Base-by-base conservation (phyloP, 2,797 vertebrate genomes). In the Vespertilio murinus region DNA sequence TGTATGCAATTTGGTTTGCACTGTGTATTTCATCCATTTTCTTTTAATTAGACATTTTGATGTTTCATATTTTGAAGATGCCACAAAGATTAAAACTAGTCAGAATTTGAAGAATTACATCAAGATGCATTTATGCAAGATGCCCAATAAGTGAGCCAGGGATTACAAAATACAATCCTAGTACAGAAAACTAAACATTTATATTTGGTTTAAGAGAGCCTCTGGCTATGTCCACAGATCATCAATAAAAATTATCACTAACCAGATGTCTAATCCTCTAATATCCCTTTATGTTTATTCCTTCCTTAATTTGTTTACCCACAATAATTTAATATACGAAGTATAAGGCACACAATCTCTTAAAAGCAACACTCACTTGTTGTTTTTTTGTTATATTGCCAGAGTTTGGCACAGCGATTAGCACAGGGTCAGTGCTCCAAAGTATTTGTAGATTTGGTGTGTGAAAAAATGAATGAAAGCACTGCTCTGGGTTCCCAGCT, bases 31-130 rank as follows among this genome's bases (percentile, higher is more conserved):
- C 23, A 33, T 14, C 35, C 38, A 59, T 83, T 96, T 88, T 73
- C 47, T 86, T 82, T 4, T 35, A 83, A 80, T 91, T 49, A 89
- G 25, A 61, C 87, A 22, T 94, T 73, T 91, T 77, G 85, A 65
- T 83, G 59, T 93, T 92, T 92, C 35, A 45, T 79, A 35, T 86
- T 88, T 80, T 79, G 82, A 92, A 85, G 77, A 93, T 70, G 28
- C 38, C 35, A 33, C 47, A 85, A 85, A 70, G 73, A 71, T 82
- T 3, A 74, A 91, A 94, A 75, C 14, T 6, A 92, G 35, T 67
- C 28, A 61, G 40, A 47, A 70, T 81, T 65, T 78, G 23, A 75
- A 90, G 23, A 90, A 64, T 12, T 84, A 42, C 3, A 6, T 38
- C 35, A 85, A 83, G 35, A 42, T n/a, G 10, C 5, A 14, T 59